Evolutionary conservation across 2,888 invertebrate genomes (phyloP).

Genomic region (Brachyopa scutellaris): DNA sequence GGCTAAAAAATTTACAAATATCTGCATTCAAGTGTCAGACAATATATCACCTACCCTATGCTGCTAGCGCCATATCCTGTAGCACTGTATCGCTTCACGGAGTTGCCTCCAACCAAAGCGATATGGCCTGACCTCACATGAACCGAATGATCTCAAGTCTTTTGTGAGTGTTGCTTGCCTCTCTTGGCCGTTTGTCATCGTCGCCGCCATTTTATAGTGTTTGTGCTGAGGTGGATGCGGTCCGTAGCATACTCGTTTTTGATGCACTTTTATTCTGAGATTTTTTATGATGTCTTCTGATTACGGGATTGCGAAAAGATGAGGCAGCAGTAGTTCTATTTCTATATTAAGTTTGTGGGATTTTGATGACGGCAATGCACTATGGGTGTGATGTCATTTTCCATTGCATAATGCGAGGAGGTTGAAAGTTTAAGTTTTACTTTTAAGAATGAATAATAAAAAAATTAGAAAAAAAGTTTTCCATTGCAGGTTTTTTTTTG

Average conservation of each 20-base stretch:
- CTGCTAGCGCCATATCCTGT: background rate
- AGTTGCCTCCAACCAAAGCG: background rate
- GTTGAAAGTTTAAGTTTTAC: background rate
- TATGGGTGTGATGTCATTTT: background rate
- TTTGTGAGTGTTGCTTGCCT: background rate
- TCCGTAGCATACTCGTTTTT: background rate
- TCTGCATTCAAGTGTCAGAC: too few relatives aligned
- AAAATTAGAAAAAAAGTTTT: too few relatives aligned
- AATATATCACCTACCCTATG: conserved; percentile 1
- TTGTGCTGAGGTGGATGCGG: conserved; percentile 34
- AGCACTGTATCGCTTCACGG: background rate
- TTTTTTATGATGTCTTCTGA: conserved; percentile 17
- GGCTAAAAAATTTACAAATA: too few relatives aligned
- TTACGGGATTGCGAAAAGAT: conserved; percentile 17
- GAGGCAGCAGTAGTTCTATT: conserved; percentile 32
- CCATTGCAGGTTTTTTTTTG: too few relatives aligned
- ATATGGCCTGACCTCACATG: conserved; percentile 23
- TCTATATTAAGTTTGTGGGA: conserved; percentile 19
- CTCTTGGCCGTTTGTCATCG: background rate
- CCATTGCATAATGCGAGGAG: too few relatives aligned
- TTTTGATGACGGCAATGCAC: background rate
- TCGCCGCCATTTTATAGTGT: conserved; percentile 13
- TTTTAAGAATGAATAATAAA: too few relatives aligned
- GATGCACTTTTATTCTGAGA: background rate
- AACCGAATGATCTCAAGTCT: conserved; percentile 19